These are phyloP conservation scores for Urechis unicinctus DNA, from an alignment of 2,888 invertebrate species.

Conservation along the genomic window DNA sequence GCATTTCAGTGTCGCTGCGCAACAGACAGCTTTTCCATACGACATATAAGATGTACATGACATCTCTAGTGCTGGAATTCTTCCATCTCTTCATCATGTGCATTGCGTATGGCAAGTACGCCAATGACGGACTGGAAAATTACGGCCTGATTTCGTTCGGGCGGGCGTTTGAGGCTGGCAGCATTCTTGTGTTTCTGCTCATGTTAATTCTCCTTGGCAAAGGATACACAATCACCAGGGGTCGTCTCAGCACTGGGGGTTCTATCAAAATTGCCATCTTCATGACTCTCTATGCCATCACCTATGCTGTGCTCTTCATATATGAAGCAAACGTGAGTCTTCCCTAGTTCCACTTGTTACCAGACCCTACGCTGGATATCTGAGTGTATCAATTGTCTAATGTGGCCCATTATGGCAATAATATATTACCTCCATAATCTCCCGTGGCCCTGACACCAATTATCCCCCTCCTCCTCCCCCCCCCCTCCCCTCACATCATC, in stretches of 20 bases:
- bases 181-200: constrained; percentile 71
- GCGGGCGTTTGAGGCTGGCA: constrained; percentile 65
- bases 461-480: no score
- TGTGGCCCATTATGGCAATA: no score
- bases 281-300: constrained; percentile 68
- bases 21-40: constrained; percentile 76
- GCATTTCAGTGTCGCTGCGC: constrained; percentile 49
- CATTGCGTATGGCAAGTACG: constrained; percentile 70
- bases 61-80: constrained; percentile 64
- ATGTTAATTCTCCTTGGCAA: constrained; percentile 77
- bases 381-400: no score
- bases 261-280: constrained; percentile 73
- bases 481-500: no score
- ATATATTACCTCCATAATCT: no score
- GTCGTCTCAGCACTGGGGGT: constrained; percentile 66
- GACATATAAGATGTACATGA: constrained; percentile 78
- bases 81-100: constrained; percentile 65
- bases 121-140: constrained; percentile 65
- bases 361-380: no score
- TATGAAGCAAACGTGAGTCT: constrained; percentile 68
- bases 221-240: constrained; percentile 85
- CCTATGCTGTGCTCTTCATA: constrained; percentile 70
- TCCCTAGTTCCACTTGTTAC: not conserved
- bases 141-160: constrained; percentile 52
- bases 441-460: no score